These are phyloP conservation scores for Drosophila willistoni DNA, from an alignment of 1,140 invertebrate species.

Conservation along the genomic window DNA sequence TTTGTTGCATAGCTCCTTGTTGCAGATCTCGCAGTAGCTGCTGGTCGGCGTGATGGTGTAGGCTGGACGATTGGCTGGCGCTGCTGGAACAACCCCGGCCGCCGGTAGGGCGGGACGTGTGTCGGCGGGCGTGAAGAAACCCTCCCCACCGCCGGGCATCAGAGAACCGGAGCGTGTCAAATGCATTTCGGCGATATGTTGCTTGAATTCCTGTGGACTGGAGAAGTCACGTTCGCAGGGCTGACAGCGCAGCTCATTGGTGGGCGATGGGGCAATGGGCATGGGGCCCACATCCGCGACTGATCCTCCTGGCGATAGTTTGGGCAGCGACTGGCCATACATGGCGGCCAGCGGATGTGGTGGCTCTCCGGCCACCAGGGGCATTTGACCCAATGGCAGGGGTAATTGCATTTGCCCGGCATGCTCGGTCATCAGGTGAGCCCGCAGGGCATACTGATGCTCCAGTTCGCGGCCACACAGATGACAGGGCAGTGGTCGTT, in stretches of 20 bases:
- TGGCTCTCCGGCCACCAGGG: conserved; percentile 15
- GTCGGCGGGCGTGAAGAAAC: conserved; percentile 73
- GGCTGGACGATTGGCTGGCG: conserved; percentile 53
- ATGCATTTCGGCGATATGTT: conserved; percentile 86
- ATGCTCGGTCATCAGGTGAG: conserved; percentile 87
- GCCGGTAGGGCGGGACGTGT: conserved; percentile 51
- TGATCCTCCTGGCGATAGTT: conserved; percentile 54
- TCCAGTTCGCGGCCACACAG: conserved; percentile 87
- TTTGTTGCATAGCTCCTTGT: conserved; percentile 99
- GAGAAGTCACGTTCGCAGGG: conserved; percentile 86
- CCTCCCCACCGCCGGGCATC: conserved; percentile 64
- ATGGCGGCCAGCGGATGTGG: conserved; percentile 37
- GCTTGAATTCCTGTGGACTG: conserved; percentile 84
- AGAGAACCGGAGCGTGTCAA: conserved; percentile 47
- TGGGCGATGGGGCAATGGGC: conserved; percentile 29
- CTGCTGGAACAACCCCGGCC: conserved; percentile 17
- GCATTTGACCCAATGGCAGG: conserved; percentile 27
- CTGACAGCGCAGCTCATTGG: conserved; percentile 83
- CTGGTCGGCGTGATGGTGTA: conserved; percentile 87
- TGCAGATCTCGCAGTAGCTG: conserved; percentile 99
- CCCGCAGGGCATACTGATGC: conserved; percentile 85
- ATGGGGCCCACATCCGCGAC: conserved; percentile 21
- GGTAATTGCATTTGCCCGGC: conserved; percentile 61
- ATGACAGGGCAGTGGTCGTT: conserved; percentile 85
- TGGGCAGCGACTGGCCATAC: conserved; percentile 38